Evolutionary conservation across 2,888 invertebrate genomes (phyloP).

Genomic region (Trichopria drosophilae): DNA sequence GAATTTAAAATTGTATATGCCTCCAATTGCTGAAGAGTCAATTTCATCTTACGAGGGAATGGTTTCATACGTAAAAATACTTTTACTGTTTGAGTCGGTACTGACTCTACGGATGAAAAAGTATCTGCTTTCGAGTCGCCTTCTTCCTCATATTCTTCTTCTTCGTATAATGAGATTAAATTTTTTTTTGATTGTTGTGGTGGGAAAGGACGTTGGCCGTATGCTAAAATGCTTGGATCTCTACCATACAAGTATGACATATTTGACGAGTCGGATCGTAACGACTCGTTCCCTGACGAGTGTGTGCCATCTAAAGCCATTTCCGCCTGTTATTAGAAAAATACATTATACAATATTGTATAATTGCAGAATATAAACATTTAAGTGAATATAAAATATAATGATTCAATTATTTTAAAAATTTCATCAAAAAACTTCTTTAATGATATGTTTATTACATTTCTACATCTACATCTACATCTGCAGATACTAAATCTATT

Average conservation of each 20-base stretch:
- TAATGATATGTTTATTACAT: no score
- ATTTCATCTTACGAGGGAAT: slow-evolving; percentile 48
- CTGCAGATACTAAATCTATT: no score
- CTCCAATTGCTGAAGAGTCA: slow-evolving; percentile 48
- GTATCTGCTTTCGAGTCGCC: slow-evolving; percentile 8
- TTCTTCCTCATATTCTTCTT: slow-evolving; percentile 37
- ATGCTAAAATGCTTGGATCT: slow-evolving; percentile 54
- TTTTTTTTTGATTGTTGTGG: slow-evolving; percentile 42
- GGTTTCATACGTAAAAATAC: slow-evolving; percentile 66
- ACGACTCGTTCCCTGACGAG: slow-evolving; percentile 24
- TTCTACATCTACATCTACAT: no score
- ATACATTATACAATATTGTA: no score
- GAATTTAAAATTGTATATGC: slow-evolving; percentile 59
- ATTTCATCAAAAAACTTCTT: no score
- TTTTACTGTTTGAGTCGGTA: slow-evolving; percentile 54
- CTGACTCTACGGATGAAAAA: slow-evolving; percentile 15
- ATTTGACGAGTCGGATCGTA: slow-evolving; percentile 34
- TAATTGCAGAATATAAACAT: no score
- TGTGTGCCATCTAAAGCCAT: slow-evolving; percentile 23
- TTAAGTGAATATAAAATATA: no score
- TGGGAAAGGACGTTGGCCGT: slow-evolving; percentile 43
- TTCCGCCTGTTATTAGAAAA: no score
- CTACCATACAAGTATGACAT: slow-evolving; percentile 51
- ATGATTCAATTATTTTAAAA: no score
- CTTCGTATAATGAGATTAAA: slow-evolving; percentile 45